Conservation (phyloP, 2,113 vertebrate genomes). For the Gasterosteus aculeatus region DNA sequence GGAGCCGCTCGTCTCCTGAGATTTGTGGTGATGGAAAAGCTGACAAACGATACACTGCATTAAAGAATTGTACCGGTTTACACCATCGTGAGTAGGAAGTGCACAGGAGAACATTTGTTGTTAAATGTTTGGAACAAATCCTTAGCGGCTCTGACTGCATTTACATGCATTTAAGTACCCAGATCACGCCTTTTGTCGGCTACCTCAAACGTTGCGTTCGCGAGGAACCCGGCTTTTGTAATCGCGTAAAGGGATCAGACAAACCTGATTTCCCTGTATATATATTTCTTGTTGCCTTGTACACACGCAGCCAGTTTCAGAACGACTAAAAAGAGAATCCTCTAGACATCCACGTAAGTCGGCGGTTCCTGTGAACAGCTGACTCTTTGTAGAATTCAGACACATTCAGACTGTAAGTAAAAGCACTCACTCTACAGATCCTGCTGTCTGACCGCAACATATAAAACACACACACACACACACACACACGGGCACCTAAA, state of each 20-base stretch:
- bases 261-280: background rate
- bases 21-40: slow-evolving; percentile 11
- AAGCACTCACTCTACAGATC: background rate
- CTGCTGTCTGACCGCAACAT: background rate
- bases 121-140: background rate
- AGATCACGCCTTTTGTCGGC: background rate
- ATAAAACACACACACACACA: background rate
- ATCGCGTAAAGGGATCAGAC: background rate
- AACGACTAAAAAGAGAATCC: background rate
- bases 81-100: slow-evolving; percentile 9
- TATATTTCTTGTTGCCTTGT: background rate
- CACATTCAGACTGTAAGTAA: background rate
- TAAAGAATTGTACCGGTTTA: background rate
- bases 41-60: slow-evolving; percentile 7
- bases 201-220: background rate
- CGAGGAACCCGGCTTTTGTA: background rate
- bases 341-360: background rate
- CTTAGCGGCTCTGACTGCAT: background rate
- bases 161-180: background rate
- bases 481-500: background rate
- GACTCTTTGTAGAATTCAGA: background rate
- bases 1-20: slow-evolving; percentile 31
- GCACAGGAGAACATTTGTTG: slow-evolving; percentile 12
- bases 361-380: background rate
- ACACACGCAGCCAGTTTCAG: background rate